Percentiles rank a stretch among this genome's conserved stretches.
These are phyloP conservation scores for Dascillus cervinus DNA, from an alignment of 2,888 invertebrate species.

Conservation along the genomic window DNA sequence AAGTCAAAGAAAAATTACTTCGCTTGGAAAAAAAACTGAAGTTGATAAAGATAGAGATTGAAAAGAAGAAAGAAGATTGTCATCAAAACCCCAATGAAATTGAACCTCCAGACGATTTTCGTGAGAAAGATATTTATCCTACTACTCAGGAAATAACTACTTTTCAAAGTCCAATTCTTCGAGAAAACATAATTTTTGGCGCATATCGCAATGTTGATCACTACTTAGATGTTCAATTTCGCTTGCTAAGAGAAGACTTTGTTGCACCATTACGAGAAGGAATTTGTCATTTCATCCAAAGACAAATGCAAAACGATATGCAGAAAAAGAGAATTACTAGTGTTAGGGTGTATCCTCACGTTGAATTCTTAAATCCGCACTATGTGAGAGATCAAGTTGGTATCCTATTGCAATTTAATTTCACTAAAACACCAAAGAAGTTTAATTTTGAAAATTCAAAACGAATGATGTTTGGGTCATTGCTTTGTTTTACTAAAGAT, in stretches of 20 bases:
- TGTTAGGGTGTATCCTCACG: slow-evolving; percentile 44
- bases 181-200: slow-evolving; percentile 54
- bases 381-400: slow-evolving; percentile 43
- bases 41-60: slow-evolving; percentile 26
- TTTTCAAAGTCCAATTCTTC: slow-evolving; percentile 40
- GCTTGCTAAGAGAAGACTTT: slow-evolving; percentile 73
- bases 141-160: slow-evolving; percentile 38
- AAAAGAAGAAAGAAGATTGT: slow-evolving; percentile 11
- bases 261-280: slow-evolving; percentile 64
- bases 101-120: slow-evolving; percentile 46
- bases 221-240: slow-evolving; percentile 74
- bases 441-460: slow-evolving; percentile 47
- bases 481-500: slow-evolving; percentile 64
- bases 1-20: slow-evolving; percentile 39
- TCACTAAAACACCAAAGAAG: slow-evolving; percentile 26
- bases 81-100: slow-evolving; percentile 38
- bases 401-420: slow-evolving; percentile 30
- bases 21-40: slow-evolving; percentile 31
- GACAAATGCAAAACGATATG: neutral
- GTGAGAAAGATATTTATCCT: slow-evolving; percentile 49
- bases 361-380: slow-evolving; percentile 41
- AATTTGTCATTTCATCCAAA: slow-evolving; percentile 33
- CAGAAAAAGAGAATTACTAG: slow-evolving; percentile 16
- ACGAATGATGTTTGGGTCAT: slow-evolving; percentile 61
- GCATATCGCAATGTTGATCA: slow-evolving; percentile 57